Conservation (phyloP, 2,888 invertebrate genomes). For the Ceramica pisi region DNA sequence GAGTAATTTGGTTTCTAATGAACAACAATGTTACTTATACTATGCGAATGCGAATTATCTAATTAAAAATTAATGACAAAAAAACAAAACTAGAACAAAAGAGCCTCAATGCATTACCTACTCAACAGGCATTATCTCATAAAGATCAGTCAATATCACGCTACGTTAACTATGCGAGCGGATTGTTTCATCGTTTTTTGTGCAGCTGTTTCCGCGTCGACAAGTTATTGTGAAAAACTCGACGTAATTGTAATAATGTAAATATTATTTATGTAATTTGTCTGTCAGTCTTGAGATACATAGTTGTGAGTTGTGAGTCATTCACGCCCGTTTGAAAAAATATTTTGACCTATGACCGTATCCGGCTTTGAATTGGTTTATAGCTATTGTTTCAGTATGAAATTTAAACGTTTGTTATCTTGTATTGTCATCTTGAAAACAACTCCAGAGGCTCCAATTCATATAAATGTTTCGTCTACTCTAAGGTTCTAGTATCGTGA, state of each 20-base stretch:
- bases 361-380: conserved; percentile 14
- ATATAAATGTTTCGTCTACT: too few species aligned
- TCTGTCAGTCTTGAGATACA: conserved; percentile 28
- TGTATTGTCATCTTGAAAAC: background rate
- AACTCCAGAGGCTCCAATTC: background rate
- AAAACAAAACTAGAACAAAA: conserved; percentile 45
- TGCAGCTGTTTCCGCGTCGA: conserved; percentile 62
- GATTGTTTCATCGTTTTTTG: conserved; percentile 66
- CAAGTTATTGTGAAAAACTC: conserved; percentile 60
- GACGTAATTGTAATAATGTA: conserved; percentile 51
- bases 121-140: conserved; percentile 53
- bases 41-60: conserved; percentile 6
- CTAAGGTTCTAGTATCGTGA: too few species aligned
- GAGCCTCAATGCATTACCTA: conserved; percentile 44
- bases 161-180: conserved; percentile 62
- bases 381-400: background rate
- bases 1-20: background rate
- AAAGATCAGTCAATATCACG: conserved; percentile 62
- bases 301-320: conserved; percentile 5
- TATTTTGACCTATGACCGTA: conserved; percentile 19
- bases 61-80: conserved; percentile 22
- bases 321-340: conserved; percentile 4
- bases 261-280: conserved; percentile 53
- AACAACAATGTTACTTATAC: conserved; percentile 16
- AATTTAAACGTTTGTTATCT: background rate